Percentiles rank a stretch among this genome's conserved stretches.
Evolutionary conservation across 2,888 invertebrate genomes (phyloP).

Genomic region (Eupsilia transversa): DNA sequence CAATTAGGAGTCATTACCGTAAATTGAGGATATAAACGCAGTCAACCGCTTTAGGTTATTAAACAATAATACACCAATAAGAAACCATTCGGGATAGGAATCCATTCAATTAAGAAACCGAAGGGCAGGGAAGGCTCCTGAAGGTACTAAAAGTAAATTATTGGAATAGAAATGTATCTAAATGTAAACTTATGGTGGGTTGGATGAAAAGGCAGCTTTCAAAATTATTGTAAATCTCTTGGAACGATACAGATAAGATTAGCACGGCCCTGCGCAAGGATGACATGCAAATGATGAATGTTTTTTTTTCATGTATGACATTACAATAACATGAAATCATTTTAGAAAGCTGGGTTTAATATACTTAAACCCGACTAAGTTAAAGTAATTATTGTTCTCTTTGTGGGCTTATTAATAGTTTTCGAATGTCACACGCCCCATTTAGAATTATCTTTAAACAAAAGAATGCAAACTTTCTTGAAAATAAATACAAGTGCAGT

Average conservation of each 20-base stretch:
- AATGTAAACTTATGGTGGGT: constrained; percentile 7
- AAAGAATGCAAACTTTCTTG: not conserved
- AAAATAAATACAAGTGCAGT: constrained; percentile 4
- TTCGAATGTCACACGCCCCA: not conserved
- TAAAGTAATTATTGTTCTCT: not conserved
- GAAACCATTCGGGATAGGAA: constrained; percentile 53
- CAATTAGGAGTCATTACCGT: constrained; percentile 52
- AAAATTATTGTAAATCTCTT: not conserved
- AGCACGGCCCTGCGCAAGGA: no score
- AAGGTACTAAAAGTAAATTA: constrained; percentile 43
- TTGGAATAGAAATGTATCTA: constrained; percentile 16
- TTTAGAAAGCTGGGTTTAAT: not conserved
- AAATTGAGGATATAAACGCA: constrained; percentile 56
- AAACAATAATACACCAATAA: constrained; percentile 59
- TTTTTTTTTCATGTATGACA: not conserved
- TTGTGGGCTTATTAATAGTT: not conserved
- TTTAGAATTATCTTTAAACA: constrained; percentile 1
- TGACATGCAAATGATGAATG: no score
- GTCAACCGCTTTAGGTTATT: constrained; percentile 48
- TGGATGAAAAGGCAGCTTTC: not conserved
- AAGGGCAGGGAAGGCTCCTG: constrained; percentile 9
- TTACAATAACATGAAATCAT: not conserved
- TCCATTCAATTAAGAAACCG: constrained; percentile 61
- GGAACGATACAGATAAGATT: no score
- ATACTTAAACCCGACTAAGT: not conserved